Conservation (phyloP, 2,113 vertebrate species). For the Peromyscus maniculatus region DNA sequence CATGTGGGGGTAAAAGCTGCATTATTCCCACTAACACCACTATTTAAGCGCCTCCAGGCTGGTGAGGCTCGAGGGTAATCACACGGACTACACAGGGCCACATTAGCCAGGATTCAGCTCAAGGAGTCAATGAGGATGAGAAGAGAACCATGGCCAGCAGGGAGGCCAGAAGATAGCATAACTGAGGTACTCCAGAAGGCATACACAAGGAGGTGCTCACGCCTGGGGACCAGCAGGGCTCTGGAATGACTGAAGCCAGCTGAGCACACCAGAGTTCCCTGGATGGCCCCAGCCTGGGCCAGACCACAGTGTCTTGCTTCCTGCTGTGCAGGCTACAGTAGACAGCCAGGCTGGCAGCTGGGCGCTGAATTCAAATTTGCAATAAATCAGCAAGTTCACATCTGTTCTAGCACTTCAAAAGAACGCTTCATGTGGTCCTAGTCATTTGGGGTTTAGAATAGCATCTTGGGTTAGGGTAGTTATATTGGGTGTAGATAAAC, state of each 20-base stretch:
- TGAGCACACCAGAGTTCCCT: background rate
- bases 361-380: constrained; percentile 14
- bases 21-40: constrained; percentile 50
- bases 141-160: background rate
- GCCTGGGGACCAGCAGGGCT: background rate
- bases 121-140: background rate
- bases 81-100: background rate
- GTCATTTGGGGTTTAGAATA: constrained; percentile 27
- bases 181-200: background rate
- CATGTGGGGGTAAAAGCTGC: constrained; percentile 48
- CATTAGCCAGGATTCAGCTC: background rate
- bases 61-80: constrained; percentile 51
- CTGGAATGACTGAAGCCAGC: background rate
- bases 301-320: background rate
- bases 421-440: constrained; percentile 13
- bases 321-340: background rate
- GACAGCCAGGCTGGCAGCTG: background rate
- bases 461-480: constrained; percentile 2
- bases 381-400: background rate
- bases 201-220: background rate
- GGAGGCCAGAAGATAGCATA: background rate
- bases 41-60: constrained; percentile 24
- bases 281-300: background rate
- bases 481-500: constrained; percentile 35
- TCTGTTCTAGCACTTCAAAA: constrained; percentile 46